A percentile compares a stretch with the other conserved stretches of the same genome.
These are phyloP conservation scores for chimpanzee (Pan troglodytes) DNA, from an alignment of 2,113 vertebrate species.

Conservation along the genomic window DNA sequence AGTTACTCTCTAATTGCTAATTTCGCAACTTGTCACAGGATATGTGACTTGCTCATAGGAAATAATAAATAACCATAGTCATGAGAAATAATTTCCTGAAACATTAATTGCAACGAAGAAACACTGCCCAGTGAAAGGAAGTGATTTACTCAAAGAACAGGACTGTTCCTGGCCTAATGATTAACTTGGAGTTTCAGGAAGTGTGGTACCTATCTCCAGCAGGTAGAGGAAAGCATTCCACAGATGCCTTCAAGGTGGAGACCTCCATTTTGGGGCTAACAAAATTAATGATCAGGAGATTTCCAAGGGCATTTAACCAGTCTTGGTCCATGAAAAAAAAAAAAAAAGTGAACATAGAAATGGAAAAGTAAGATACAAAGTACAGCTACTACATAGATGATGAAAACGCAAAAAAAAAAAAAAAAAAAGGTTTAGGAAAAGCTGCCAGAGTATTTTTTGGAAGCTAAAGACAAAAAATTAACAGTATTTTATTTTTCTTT, in stretches of 20 bases:
- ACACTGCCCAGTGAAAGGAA: slow-evolving; percentile 73
- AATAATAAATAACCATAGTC: slow-evolving; percentile 81
- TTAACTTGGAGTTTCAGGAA: slow-evolving; percentile 72
- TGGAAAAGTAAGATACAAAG: slow-evolving; percentile 55
- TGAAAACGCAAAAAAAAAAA: not conserved
- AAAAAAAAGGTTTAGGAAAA: not conserved
- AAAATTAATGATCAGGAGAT: slow-evolving; percentile 72
- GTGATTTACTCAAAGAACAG: slow-evolving; percentile 72
- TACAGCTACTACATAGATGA: not conserved
- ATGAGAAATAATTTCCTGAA: slow-evolving; percentile 79
- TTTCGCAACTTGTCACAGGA: slow-evolving; percentile 74
- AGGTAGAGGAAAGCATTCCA: slow-evolving; percentile 42
- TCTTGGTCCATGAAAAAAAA: not conserved
- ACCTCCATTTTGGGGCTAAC: slow-evolving; percentile 59
- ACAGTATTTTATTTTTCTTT: too few species aligned
- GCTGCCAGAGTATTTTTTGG: not conserved
- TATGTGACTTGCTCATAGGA: slow-evolving; percentile 78
- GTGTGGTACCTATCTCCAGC: slow-evolving; percentile 34
- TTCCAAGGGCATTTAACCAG: slow-evolving; percentile 67
- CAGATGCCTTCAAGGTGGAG: slow-evolving; percentile 59
- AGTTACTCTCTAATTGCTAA: slow-evolving; percentile 55
- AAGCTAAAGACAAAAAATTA: slow-evolving; percentile 37
- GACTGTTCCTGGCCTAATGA: slow-evolving; percentile 60
- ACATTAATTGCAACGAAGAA: slow-evolving; percentile 75
- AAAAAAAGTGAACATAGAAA: slow-evolving; percentile 56